phyloP scores from a whole-genome alignment of 2,888 invertebrate species.

The Trachelus tabidus region DNA sequence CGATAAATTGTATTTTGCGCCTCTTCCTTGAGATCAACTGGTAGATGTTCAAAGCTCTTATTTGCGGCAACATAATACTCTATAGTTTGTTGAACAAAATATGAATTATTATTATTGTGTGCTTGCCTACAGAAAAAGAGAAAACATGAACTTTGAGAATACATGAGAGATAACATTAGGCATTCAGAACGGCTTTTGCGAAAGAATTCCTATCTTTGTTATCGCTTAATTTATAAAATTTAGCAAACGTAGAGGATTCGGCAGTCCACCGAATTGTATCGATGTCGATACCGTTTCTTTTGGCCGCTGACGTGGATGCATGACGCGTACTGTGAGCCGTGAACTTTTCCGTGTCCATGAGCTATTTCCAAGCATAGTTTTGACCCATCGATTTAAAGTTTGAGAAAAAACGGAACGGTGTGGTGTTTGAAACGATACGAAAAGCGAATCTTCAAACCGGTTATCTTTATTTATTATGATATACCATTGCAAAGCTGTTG shows the following conservation, averaged over 20 bases:
- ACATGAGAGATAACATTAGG: background rate
- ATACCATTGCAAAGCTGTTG: slow-evolving; percentile 10
- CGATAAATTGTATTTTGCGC: slow-evolving; percentile 25
- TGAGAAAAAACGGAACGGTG: slow-evolving; percentile 1
- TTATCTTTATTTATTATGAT: slow-evolving; percentile 13
- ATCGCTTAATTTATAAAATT: background rate
- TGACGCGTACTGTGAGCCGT: slow-evolving; percentile 15
- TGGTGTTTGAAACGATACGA: slow-evolving; percentile 7
- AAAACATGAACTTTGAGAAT: too few species aligned
- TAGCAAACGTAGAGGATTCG: background rate
- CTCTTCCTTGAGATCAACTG: slow-evolving; percentile 25
- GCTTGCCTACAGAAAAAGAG: too few species aligned
- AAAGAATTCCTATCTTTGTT: background rate
- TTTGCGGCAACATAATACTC: slow-evolving; percentile 9
- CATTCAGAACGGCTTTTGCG: background rate
- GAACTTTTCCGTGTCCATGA: slow-evolving; percentile 11
- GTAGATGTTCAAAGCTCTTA: slow-evolving; percentile 21
- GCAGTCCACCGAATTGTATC: slow-evolving; percentile 10
- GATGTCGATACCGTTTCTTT: background rate
- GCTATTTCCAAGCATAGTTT: slow-evolving; percentile 6
- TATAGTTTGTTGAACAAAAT: background rate
- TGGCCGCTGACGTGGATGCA: slow-evolving; percentile 12
- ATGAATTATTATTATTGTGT: too few species aligned
- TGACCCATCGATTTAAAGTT: slow-evolving; percentile 15
- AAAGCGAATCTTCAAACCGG: background rate